Evolutionary conservation across 2,797 vertebrate genomes (phyloP).

Genomic region (Microctenopoma stevenorrisi): DNA sequence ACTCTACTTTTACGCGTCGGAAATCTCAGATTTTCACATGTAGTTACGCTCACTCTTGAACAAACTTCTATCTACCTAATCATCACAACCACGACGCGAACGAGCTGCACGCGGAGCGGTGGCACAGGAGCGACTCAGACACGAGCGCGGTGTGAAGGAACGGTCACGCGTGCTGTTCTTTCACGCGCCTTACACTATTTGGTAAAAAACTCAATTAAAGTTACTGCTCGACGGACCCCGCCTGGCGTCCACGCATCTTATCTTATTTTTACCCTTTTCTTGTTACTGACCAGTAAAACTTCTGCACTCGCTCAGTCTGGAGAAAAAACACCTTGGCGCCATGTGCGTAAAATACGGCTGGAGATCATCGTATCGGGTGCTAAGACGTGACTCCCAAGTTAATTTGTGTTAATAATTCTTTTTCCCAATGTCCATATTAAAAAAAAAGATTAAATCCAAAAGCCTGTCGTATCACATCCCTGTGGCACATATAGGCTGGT

Average conservation of each 20-base stretch:
- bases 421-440: neutral
- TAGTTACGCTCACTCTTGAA: neutral
- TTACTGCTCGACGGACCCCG: neutral
- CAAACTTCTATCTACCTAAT: neutral
- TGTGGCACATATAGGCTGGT: neutral
- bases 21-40: no score
- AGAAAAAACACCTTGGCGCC: neutral
- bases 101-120: neutral
- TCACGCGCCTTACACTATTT: neutral
- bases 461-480: neutral
- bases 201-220: neutral
- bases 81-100: neutral
- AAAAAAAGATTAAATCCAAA: neutral
- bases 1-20: neutral
- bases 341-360: constrained; percentile 24
- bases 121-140: neutral
- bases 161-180: neutral
- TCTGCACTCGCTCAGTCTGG: neutral
- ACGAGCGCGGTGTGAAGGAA: neutral
- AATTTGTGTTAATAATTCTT: neutral
- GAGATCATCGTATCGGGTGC: neutral
- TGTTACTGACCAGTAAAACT: constrained; percentile 36
- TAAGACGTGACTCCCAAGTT: constrained; percentile 49
- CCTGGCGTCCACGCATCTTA: neutral
- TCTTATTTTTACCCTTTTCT: neutral